Percentiles rank a stretch among this genome's conserved stretches.
Conservation (phyloP, 2,888 invertebrate genomes). For the Blomia tropicalis region DNA sequence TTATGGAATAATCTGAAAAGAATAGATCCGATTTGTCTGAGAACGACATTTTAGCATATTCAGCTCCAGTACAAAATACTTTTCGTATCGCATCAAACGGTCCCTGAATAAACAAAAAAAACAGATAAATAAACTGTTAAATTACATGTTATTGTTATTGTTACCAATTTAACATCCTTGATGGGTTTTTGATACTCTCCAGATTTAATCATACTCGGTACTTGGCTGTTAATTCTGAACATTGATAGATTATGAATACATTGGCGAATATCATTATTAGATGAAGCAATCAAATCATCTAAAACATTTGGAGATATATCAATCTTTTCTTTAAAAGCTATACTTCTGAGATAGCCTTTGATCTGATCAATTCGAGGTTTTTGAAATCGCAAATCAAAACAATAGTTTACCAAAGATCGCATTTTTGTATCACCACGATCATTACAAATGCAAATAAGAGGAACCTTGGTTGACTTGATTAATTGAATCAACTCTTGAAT, state of each 20-base stretch:
- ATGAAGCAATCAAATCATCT: conserved; percentile 62
- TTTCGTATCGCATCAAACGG: conserved; percentile 83
- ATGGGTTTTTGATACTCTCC: conserved; percentile 19
- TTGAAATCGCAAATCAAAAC: conserved; percentile 70
- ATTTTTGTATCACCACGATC: conserved; percentile 80
- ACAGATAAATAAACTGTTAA: conserved; percentile 28
- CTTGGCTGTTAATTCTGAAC: conserved; percentile 45
- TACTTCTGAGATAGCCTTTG: conserved; percentile 72
- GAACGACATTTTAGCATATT: conserved; percentile 46
- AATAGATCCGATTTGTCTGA: conserved; percentile 75
- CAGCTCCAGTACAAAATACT: conserved; percentile 62
- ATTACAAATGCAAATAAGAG: conserved; percentile 94
- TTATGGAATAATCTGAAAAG: conserved; percentile 88
- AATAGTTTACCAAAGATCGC: conserved; percentile 75
- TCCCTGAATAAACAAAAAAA: conserved; percentile 43
- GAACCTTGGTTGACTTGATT: conserved; percentile 70
- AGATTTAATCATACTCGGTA: conserved; percentile 42
- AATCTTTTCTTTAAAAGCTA: conserved; percentile 54
- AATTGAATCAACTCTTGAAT: conserved; percentile 74
- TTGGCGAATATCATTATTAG: conserved; percentile 85
- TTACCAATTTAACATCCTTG: conserved; percentile 67
- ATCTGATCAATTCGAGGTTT: conserved; percentile 78
- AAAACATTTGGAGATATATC: conserved; percentile 48
- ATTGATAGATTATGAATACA: conserved; percentile 65
- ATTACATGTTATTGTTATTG: conserved; percentile 26